A percentile compares a stretch with the other conserved stretches of the same genome.
These are phyloP conservation scores for Spicauda simplicius DNA, from an alignment of 2,888 invertebrate genomes.

Conservation along the genomic window DNA sequence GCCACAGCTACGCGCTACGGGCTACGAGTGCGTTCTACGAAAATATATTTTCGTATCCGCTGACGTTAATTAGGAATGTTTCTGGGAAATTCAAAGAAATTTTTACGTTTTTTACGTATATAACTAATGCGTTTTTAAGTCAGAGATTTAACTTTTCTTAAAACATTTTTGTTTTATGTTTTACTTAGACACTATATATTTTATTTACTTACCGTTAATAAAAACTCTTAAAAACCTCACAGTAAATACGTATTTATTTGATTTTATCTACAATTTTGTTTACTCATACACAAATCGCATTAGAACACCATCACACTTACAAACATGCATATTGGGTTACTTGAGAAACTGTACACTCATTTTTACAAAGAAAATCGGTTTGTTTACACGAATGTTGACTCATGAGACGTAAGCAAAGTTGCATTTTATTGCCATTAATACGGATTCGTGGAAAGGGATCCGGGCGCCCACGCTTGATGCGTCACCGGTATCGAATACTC, in stretches of 20 bases:
- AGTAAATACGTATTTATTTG: too few species aligned
- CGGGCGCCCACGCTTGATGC: conserved; percentile 18
- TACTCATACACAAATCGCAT: too few species aligned
- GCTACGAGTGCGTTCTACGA: conserved; percentile 17
- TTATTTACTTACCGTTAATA: too few species aligned
- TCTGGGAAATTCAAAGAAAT: neutral
- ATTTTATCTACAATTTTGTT: too few species aligned
- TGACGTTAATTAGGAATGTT: neutral
- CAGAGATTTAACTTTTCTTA: too few species aligned
- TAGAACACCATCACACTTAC: too few species aligned
- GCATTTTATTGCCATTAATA: conserved; percentile 29
- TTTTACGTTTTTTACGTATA: too few species aligned
- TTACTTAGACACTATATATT: too few species aligned
- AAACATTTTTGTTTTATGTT: too few species aligned
- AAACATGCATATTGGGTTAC: neutral
- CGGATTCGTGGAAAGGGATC: conserved; percentile 23
- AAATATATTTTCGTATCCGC: neutral
- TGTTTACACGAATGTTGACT: conserved; percentile 29
- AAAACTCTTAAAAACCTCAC: too few species aligned
- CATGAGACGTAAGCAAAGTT: conserved; percentile 15
- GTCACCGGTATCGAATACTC: conserved; percentile 14
- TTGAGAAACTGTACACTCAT: neutral
- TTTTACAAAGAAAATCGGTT: conserved; percentile 20
- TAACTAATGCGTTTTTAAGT: too few species aligned
- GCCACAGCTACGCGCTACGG: neutral